Evolutionary conservation across 1,140 invertebrate species (phyloP).

Genomic region (Anoplophora glabripennis): DNA sequence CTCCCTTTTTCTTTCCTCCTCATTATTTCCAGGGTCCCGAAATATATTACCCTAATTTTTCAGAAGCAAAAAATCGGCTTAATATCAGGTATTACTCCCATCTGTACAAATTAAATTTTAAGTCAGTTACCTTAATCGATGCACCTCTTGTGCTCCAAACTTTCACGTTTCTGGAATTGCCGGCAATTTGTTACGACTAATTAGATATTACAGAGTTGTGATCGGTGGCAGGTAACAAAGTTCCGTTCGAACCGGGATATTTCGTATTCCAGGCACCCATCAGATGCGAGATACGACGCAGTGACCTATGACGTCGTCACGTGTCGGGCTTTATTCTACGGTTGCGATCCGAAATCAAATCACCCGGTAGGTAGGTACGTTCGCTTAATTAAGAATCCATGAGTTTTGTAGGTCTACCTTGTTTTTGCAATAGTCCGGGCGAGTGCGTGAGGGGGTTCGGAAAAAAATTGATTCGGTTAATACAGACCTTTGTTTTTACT

Average conservation of each 20-base stretch:
- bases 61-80: too few relatives aligned
- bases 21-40: too few relatives aligned
- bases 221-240: constrained; percentile 25
- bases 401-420: constrained; percentile 6
- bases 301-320: constrained; percentile 33
- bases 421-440: constrained; percentile 7
- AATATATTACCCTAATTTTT: too few relatives aligned
- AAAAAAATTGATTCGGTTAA: not conserved
- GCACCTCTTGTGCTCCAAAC: too few relatives aligned
- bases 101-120: too few relatives aligned
- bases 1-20: too few relatives aligned
- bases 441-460: too few relatives aligned
- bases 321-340: constrained; percentile 28
- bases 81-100: too few relatives aligned
- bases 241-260: constrained; percentile 16
- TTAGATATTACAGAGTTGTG: constrained; percentile 25
- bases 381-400: constrained; percentile 14
- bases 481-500: not conserved
- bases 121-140: too few relatives aligned
- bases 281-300: constrained; percentile 19
- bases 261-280: constrained; percentile 25
- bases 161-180: constrained; percentile 25
- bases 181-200: constrained; percentile 27
- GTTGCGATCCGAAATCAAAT: constrained; percentile 30
- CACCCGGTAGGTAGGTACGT: constrained; percentile 25